Evolutionary conservation across 1,140 invertebrate genomes (phyloP), one percentile per base, ranked within the genome.

Genomic region (Lasioglossum baleicum): DNA sequence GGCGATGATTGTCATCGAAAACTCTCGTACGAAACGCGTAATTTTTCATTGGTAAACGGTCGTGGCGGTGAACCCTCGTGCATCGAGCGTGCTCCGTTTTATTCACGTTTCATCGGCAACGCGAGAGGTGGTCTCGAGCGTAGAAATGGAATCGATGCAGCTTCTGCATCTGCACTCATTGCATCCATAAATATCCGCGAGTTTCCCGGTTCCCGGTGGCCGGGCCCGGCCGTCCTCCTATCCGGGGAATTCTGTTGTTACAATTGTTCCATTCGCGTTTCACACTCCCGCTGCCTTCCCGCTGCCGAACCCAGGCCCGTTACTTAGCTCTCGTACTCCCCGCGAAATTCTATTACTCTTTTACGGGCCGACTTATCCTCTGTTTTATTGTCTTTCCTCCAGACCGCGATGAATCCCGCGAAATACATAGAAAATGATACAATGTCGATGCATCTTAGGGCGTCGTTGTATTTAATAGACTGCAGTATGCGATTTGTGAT

Each of bases 111-210:
- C 40, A 20, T 40, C 48, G 65, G 44, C 22, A 35, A n/a, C 40
- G 48, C 31, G 35, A 60, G 65, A 65, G 63, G 5, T 17, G 17
- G 48, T 20, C 64, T 20, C 10, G 42, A 53, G 42, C 61, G 17
- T 0, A 1, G 20, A 17, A 17, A 31, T 22, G 35, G 22, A 69
- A 75, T 60, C 53, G 65, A 31, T 68, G 17, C 53, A 60, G 17
- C 56, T 53, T 60, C 65, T 60, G 48, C 42, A 60, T 60, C 65
- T 60, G 48, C 42, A 60, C 40, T 10, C 64, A 17, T 60, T 44
- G 65, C 65, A 68, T 75, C 74, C 74, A 69, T 69, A 75, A 75
- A 75, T 75, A 75, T 75, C 74, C 22, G 53, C 53, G 53, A 60
- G 65, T 69, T 68, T 60, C 74, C n/a, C 53, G 17, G n/a, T 51